phyloP scores from a whole-genome alignment of 1,140 invertebrate species.

The Dinoponera quadriceps region DNA sequence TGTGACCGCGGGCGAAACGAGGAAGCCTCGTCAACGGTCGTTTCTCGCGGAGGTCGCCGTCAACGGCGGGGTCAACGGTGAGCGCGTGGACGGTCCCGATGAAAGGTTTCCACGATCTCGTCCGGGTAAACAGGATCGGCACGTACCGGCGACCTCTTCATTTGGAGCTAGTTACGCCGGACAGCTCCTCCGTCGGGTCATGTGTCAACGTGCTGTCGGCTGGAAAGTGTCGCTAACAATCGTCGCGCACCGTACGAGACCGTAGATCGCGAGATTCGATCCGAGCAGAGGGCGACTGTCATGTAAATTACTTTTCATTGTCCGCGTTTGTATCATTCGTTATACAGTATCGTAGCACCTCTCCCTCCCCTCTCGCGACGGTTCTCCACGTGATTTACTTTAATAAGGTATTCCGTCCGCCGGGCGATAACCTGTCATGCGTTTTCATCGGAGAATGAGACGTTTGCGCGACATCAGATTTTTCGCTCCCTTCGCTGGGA shows the following conservation, averaged over 20 bases:
- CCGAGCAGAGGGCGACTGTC: slow-evolving; percentile 12
- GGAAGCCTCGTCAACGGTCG: slow-evolving; percentile 69
- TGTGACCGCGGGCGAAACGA: slow-evolving; percentile 19
- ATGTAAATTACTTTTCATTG: slow-evolving; percentile 49
- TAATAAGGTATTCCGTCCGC: neutral
- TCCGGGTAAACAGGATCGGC: slow-evolving; percentile 66
- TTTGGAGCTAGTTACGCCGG: slow-evolving; percentile 39
- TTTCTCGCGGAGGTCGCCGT: slow-evolving; percentile 33
- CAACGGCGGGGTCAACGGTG: slow-evolving; percentile 59
- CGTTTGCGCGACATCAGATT: too few relatives aligned
- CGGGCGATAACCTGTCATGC: neutral
- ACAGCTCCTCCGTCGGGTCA: slow-evolving; percentile 62
- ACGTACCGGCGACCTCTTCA: slow-evolving; percentile 57
- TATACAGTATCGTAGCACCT: neutral
- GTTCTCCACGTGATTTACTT: too few relatives aligned
- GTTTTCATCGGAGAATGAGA: too few relatives aligned
- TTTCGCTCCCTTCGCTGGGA: too few relatives aligned
- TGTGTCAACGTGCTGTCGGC: slow-evolving; percentile 74
- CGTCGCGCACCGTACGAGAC: slow-evolving; percentile 8
- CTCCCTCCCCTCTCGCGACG: neutral
- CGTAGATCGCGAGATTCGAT: slow-evolving; percentile 24
- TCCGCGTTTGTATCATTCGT: slow-evolving; percentile 3
- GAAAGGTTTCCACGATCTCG: slow-evolving; percentile 65
- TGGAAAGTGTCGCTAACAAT: slow-evolving; percentile 68
- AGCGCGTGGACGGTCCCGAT: slow-evolving; percentile 72